These are phyloP conservation scores for Chrysolina americana DNA, from an alignment of 2,888 invertebrate species.

Conservation along the genomic window DNA sequence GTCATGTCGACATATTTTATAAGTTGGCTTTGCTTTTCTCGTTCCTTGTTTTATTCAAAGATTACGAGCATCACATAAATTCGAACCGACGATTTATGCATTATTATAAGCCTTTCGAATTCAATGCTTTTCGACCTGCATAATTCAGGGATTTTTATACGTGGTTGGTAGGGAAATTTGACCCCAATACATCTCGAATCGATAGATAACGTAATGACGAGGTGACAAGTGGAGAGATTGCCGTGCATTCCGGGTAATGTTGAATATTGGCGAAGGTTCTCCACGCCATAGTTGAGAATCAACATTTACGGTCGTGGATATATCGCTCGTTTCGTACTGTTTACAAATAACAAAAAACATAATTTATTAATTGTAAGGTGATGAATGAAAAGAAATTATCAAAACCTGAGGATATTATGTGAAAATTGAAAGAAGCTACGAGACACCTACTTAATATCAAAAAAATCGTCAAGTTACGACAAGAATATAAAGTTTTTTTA, in stretches of 20 bases:
- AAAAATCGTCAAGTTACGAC: no score
- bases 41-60: constrained; percentile 45
- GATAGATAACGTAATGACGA: constrained; percentile 41
- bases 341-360: no score
- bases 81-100: constrained; percentile 50
- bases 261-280: no score
- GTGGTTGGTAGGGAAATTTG: constrained; percentile 46
- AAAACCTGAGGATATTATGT: no score
- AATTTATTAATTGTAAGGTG: no score
- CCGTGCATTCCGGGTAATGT: background rate
- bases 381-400: no score
- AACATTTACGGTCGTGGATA: no score
- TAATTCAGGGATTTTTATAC: constrained; percentile 42
- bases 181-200: constrained; percentile 48
- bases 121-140: constrained; percentile 45
- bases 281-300: no score
- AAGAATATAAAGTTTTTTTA: no score
- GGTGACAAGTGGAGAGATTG: constrained; percentile 22
- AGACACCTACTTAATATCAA: no score
- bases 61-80: constrained; percentile 49
- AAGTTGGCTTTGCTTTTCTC: constrained; percentile 50
- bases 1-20: constrained; percentile 55
- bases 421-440: no score
- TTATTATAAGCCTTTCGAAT: constrained; percentile 49
- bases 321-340: no score